phyloP scores from a whole-genome alignment of 2,113 vertebrate species.

The Solenodon paradoxus region DNA sequence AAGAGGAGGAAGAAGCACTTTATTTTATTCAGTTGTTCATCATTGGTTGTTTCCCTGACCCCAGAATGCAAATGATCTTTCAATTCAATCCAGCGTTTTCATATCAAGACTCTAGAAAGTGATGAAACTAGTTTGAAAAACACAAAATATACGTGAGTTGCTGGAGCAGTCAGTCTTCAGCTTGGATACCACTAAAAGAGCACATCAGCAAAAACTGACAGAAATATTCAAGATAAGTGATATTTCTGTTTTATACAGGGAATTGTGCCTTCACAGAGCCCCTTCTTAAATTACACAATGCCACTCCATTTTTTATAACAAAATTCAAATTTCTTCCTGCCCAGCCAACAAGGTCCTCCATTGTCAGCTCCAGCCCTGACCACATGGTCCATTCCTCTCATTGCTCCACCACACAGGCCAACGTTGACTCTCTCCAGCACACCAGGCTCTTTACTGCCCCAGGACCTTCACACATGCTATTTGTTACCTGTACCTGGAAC shows the following conservation, averaged over 20 bases:
- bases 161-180: background rate
- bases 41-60: too few species aligned
- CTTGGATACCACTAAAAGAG: background rate
- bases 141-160: background rate
- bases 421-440: background rate
- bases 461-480: background rate
- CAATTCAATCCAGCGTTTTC: background rate
- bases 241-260: background rate
- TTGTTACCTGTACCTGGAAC: background rate
- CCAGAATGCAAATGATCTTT: background rate
- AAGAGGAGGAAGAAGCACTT: too few species aligned
- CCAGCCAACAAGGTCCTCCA: background rate
- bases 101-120: background rate
- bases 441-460: background rate
- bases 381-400: too few species aligned
- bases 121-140: background rate
- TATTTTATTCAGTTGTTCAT: too few species aligned
- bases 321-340: background rate
- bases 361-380: background rate
- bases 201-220: background rate
- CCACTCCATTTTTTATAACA: too few species aligned
- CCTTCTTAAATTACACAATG: background rate
- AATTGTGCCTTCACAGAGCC: background rate
- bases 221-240: background rate
- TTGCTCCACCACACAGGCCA: rapidly evolving